These are phyloP conservation scores for Tamias sibiricus DNA, from an alignment of 2,113 vertebrate species.

Conservation along the genomic window DNA sequence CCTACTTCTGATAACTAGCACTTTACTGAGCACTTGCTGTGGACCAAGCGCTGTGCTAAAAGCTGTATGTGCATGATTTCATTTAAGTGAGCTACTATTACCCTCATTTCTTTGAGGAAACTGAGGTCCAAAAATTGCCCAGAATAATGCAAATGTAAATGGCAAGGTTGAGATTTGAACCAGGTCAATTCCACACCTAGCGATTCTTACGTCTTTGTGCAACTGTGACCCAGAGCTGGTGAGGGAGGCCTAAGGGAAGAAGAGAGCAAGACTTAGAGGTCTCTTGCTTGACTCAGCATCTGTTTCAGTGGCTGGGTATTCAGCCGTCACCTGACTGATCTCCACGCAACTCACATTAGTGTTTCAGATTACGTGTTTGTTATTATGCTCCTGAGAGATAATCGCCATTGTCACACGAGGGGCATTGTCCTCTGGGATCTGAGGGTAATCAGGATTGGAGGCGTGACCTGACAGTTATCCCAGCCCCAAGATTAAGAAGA, in stretches of 20 bases:
- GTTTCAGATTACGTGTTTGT: not conserved
- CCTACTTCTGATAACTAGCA: not conserved
- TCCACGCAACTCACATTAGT: not conserved
- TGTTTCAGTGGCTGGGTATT: not conserved
- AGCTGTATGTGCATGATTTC: not conserved
- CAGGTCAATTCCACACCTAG: too few relatives aligned
- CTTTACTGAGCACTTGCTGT: not conserved
- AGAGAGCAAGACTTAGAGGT: not conserved
- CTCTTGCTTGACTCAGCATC: not conserved
- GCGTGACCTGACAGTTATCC: not conserved
- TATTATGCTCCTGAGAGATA: not conserved
- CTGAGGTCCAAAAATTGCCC: not conserved
- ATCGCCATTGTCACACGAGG: not conserved
- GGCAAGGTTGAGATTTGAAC: not conserved
- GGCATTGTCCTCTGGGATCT: not conserved
- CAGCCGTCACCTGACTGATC: not conserved
- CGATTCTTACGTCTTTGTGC: accelerated
- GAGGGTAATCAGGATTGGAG: not conserved
- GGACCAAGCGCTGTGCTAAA: not conserved
- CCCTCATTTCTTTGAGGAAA: not conserved
- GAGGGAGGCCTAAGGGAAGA: not conserved
- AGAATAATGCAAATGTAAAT: not conserved
- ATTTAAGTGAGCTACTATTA: not conserved
- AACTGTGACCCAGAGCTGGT: not conserved
- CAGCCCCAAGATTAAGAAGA: not conserved